Evolutionary conservation across 2,113 vertebrate genomes (phyloP), one percentile per base, ranked within the genome.

Genomic region (Odocoileus virginianus): DNA sequence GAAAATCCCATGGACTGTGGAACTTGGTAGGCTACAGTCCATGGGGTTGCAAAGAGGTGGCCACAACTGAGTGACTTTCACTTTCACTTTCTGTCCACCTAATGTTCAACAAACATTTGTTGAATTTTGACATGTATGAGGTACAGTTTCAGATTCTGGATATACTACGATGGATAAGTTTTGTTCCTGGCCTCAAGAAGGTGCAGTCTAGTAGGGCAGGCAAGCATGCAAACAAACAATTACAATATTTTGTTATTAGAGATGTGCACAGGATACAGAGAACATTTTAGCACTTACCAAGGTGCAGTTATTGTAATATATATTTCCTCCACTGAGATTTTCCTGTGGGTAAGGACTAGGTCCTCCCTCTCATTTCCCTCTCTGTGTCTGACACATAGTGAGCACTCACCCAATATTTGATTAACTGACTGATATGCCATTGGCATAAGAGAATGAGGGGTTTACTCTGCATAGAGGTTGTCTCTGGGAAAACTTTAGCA

Each of bases 151-250:
- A 82, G 64, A n/a, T 58, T 86, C 87, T 93, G 30, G 19, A 67
- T 13, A 91, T 89, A 67, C 9, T 43, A 57, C 1, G 2, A 82
- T 85, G 30, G 74, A 52, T 54, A 79, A 91, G 4, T 79, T 87
- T 85, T 27, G 1, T 64, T 91, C 40, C 43, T 91, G 27, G 43
- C n/a, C 4, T 96, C 40, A 89, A n/a, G 52, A 95, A 93, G 61
- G 50, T 60, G 14, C 40, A 92, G 2, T 54, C 5, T 30, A 28
- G 9, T 60, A 33, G 15, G 8, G 27, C 21, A 93, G n/a, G 83
- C 14, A 81, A 11, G 21, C 19, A 15, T 5, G 2, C 21, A 23
- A 60, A 40, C 12, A 74, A 58, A 91, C 33, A 90, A n/a, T 13
- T 17, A 40, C 50, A 87, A 45, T 60, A 64, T 9, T 89, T 3